Conservation (phyloP, 2,888 invertebrate genomes). For the Leptinotarsa tumamoca region DNA sequence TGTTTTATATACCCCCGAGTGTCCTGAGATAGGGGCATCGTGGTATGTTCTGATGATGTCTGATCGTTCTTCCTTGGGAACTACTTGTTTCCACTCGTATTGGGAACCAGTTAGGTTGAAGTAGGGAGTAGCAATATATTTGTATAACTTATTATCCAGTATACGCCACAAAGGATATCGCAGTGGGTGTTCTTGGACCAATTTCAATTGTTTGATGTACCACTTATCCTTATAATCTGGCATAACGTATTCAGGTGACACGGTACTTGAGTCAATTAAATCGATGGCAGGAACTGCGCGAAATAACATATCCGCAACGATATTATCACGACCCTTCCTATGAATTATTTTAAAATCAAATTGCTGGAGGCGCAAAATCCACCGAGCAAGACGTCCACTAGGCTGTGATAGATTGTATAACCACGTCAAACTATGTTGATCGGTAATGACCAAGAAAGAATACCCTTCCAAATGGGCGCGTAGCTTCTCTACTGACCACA, state of each 20-base stretch:
- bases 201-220: too few species aligned
- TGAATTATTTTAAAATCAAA: background rate
- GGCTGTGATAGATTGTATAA: background rate
- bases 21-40: background rate
- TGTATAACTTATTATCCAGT: background rate
- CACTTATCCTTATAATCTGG: too few species aligned
- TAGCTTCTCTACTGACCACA: background rate
- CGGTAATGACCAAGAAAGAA: background rate
- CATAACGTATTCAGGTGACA: too few species aligned
- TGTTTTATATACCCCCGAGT: background rate
- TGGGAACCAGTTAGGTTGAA: background rate
- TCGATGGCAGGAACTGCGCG: background rate
- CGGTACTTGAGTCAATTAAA: background rate
- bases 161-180: too few species aligned
- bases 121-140: background rate
- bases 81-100: background rate
- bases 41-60: background rate
- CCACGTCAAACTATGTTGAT: background rate
- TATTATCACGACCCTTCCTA: background rate
- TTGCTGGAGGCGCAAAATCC: background rate
- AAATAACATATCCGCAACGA: background rate
- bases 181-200: too few species aligned
- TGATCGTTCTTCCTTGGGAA: too few species aligned
- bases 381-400: background rate
- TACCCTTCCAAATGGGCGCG: background rate